phyloP scores from a whole-genome alignment of 2,888 invertebrate genomes.

The Serripes groenlandicus region DNA sequence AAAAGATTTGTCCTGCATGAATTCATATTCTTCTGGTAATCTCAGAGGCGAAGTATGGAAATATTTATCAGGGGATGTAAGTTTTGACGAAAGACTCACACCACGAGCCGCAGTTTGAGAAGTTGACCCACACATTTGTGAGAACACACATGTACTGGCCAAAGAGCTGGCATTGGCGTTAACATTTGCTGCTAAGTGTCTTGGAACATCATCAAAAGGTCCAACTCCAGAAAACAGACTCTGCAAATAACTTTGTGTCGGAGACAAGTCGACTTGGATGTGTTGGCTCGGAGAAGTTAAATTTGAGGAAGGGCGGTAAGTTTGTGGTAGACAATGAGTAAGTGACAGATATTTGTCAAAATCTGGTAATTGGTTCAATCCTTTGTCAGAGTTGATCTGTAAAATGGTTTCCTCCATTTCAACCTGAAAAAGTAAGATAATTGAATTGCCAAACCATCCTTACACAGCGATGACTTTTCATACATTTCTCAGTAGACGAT shows the following conservation, averaged over 20 bases:
- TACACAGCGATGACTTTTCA: no score
- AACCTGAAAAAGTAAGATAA: neutral
- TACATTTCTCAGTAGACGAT: no score
- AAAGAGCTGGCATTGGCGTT: neutral
- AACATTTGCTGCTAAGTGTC: neutral
- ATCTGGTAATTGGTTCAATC: conserved; percentile 34
- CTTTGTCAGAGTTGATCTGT: neutral
- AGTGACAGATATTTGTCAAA: conserved; percentile 4
- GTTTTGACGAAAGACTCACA: neutral
- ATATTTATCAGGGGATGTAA: neutral
- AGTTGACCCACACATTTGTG: neutral
- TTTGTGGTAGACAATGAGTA: no score
- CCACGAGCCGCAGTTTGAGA: no score
- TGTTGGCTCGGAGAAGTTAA: no score
- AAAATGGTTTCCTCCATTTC: neutral
- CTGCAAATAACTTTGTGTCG: no score
- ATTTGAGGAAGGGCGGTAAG: no score
- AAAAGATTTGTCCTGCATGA: no score
- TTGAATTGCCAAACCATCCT: no score
- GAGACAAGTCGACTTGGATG: no score
- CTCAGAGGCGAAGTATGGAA: conserved; percentile 3
- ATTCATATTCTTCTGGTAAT: neutral
- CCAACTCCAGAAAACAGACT: no score
- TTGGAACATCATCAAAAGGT: neutral
- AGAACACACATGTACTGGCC: neutral